Evolutionary conservation across 1,140 invertebrate genomes (phyloP).

Genomic region (Drosophila quadrilineata): DNA sequence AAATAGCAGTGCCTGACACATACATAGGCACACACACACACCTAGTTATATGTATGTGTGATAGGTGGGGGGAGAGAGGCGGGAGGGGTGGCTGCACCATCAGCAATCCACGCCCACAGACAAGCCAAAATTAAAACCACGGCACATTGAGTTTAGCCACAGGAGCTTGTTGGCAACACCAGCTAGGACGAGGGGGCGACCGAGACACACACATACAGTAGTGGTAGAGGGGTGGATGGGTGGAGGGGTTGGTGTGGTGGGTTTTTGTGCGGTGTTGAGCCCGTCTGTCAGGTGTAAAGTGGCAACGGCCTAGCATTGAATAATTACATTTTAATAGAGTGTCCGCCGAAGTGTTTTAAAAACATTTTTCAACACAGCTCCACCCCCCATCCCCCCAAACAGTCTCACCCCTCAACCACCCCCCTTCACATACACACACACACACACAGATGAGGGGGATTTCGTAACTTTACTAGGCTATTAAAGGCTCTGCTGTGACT

Average conservation of each 20-base stretch:
- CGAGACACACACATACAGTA: neutral
- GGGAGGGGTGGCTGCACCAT: too few relatives aligned
- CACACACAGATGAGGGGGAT: too few relatives aligned
- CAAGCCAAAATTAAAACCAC: constrained; percentile 50
- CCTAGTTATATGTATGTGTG: constrained; percentile 1
- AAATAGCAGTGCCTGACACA: constrained; percentile 42
- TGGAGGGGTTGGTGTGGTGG: neutral
- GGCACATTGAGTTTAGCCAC: constrained; percentile 8
- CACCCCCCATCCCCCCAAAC: too few relatives aligned
- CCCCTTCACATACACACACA: too few relatives aligned
- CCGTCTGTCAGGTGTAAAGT: constrained; percentile 63
- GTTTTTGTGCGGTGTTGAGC: constrained; percentile 11
- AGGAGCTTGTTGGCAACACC: constrained; percentile 4
- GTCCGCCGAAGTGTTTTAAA: constrained; percentile 62
- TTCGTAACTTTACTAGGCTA: too few relatives aligned
- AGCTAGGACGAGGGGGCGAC: neutral
- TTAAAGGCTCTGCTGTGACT: too few relatives aligned
- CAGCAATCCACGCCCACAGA: constrained; percentile 8
- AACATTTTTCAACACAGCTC: constrained; percentile 64
- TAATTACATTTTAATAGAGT: constrained; percentile 77
- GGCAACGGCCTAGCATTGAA: constrained; percentile 70
- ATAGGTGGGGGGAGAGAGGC: too few relatives aligned
- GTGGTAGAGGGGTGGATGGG: neutral
- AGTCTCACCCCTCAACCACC: too few relatives aligned
- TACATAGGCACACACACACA: constrained; percentile 18